Percentiles rank a stretch among this genome's conserved stretches.
Evolutionary conservation across 2,113 vertebrate genomes (phyloP).

Genomic region (Ailuropoda melanoleuca): DNA sequence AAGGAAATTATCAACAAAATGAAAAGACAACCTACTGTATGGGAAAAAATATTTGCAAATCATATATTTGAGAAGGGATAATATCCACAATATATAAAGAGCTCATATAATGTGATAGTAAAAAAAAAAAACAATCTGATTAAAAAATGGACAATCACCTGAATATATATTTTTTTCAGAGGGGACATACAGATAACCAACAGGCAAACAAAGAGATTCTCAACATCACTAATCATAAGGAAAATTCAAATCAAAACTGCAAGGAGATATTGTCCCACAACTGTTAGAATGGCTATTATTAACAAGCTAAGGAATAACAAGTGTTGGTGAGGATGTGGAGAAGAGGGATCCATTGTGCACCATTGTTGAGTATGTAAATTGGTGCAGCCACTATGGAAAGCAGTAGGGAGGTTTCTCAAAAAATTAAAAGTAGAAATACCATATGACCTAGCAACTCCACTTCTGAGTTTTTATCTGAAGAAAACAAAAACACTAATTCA

Average conservation of each 20-base stretch:
- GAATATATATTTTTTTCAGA: constrained; percentile 1
- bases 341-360: background rate
- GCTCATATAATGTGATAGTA: background rate
- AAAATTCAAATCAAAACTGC: background rate
- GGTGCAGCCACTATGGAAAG: background rate
- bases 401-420: background rate
- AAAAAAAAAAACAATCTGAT: background rate
- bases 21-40: background rate
- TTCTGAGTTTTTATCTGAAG: background rate
- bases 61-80: background rate
- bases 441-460: background rate
- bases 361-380: background rate
- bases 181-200: background rate
- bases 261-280: background rate
- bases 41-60: background rate
- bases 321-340: background rate
- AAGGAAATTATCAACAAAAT: background rate
- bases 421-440: background rate
- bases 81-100: background rate
- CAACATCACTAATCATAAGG: background rate
- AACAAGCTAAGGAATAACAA: background rate
- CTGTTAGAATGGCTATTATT: background rate
- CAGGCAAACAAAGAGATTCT: background rate
- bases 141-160: background rate
- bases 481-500: background rate